Conservation (phyloP, 1,140 invertebrate genomes). For the Gryon sp. region DNA sequence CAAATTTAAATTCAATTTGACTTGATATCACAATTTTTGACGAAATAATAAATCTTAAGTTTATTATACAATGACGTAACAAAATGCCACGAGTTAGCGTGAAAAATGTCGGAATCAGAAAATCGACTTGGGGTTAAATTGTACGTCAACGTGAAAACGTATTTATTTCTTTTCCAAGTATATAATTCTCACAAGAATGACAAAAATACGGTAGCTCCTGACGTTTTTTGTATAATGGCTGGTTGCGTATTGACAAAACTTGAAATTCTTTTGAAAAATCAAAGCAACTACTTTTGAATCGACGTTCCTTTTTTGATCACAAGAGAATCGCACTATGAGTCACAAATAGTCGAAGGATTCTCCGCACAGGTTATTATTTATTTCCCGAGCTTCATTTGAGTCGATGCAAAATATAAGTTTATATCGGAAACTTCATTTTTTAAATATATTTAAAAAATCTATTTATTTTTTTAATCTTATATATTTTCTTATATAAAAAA, state of each 20-base stretch:
- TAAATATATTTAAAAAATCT: neutral
- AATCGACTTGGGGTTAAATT: conserved; percentile 32
- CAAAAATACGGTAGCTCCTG: conserved; percentile 44
- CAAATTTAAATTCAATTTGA: too few relatives aligned
- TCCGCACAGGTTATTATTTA: neutral
- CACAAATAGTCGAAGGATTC: conserved; percentile 26
- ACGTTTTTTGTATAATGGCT: conserved; percentile 31
- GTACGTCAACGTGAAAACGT: conserved; percentile 22
- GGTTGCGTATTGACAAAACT: conserved; percentile 44
- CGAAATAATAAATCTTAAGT: conserved; percentile 17
- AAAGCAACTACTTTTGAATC: conserved; percentile 31
- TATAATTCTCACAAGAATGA: conserved; percentile 35
- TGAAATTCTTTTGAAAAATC: conserved; percentile 38
- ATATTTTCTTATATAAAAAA: too few relatives aligned
- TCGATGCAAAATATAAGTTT: neutral
- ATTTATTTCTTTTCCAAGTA: conserved; percentile 30
- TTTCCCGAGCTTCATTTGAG: conserved; percentile 5
- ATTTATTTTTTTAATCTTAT: too few relatives aligned
- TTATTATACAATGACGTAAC: conserved; percentile 13
- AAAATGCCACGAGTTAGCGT: conserved; percentile 15
- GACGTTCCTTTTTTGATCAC: conserved; percentile 11
- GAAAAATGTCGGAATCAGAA: conserved; percentile 21
- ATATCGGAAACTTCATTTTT: neutral
- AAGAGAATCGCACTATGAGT: conserved; percentile 12
- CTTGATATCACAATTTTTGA: conserved; percentile 20